Base-by-base conservation (phyloP, 2,797 vertebrate genomes). In the Ctenochaetus hawaiiensis region DNA sequence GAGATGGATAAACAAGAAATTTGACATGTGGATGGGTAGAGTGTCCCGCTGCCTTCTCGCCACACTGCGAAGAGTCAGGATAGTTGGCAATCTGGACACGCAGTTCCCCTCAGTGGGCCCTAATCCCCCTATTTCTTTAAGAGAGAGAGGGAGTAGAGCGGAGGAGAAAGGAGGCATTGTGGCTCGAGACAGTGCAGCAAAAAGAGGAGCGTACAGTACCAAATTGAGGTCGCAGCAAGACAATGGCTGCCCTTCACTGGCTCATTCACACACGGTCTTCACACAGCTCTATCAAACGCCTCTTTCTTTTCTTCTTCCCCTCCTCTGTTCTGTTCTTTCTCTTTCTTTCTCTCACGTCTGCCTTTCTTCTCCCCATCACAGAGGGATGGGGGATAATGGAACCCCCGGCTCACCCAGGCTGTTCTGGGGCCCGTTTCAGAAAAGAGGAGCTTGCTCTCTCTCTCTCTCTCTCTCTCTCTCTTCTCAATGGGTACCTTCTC, bases 151-250 rank as follows among this genome's bases (percentile, higher is more conserved):
- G 89, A 90, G 89, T 49, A 91, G 95, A 96, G 94, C 66, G 65
- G 93, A 96, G 95, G 95, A 99, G 97, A 99, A 99, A 97, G 90
- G 96, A 94, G 94, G 94, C 92, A 98, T 98, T 99, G 98, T 98
- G 96, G 95, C 94, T 94, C 92, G 94, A 97, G 96, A 97, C 97
- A 96, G 96, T 96, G 96, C 94, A 95, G 96, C 97, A 96, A 96
- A 95, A 97, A 93, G 92, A 92, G 96, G 96, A 96, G 96, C 95
- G 96, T 97, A 98, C 97, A 97, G 97, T 97, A 98, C 97, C 96
- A 97, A 98, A 99, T 99, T 97, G 97, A 97, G 98, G 97, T 99
- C 97, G 96, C 92, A 2, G 64, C 87, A 92, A 97, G 96, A 99
- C 97, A 99, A 98, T 98, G 95, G 95, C 94, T 96, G 96, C 96